Conservation (phyloP, 53 echinoderm and acorn worm genomes). For the Echinarachnius parma region DNA sequence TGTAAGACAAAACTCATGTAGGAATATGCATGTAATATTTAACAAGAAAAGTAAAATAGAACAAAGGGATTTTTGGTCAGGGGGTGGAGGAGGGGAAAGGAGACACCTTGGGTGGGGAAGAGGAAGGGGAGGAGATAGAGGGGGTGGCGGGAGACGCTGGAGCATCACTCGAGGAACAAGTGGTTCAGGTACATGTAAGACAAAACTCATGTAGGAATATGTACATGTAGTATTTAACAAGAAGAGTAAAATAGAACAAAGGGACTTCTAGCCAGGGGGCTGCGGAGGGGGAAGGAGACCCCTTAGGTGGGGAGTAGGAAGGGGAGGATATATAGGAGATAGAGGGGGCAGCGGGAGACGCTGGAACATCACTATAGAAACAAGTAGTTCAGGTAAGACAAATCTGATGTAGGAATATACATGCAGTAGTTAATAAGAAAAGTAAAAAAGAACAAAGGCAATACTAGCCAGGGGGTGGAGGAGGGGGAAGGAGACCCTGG, state of each 20-base stretch:
- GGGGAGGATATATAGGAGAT: background rate
- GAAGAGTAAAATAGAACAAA: no score
- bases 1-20: no score
- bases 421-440: no score
- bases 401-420: no score
- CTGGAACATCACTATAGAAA: background rate
- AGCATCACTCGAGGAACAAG: conserved; percentile 22
- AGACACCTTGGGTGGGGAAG: background rate
- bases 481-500: no score
- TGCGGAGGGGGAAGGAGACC: conserved; percentile 1
- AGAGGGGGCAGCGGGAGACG: background rate
- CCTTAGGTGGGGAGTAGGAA: background rate
- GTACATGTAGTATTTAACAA: no score
- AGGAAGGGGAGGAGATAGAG: background rate
- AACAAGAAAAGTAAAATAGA: no score
- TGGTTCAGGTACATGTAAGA: conserved; percentile 5
- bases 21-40: no score
- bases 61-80: no score
- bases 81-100: background rate
- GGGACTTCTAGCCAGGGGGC: no score
- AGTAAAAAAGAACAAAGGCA: no score
- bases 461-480: background rate
- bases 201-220: no score
- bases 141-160: background rate
- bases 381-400: background rate